A percentile compares a stretch with the other conserved stretches of the same genome.
phyloP scores from a whole-genome alignment of 2,113 vertebrate genomes.

The Tinamus guttatus region DNA sequence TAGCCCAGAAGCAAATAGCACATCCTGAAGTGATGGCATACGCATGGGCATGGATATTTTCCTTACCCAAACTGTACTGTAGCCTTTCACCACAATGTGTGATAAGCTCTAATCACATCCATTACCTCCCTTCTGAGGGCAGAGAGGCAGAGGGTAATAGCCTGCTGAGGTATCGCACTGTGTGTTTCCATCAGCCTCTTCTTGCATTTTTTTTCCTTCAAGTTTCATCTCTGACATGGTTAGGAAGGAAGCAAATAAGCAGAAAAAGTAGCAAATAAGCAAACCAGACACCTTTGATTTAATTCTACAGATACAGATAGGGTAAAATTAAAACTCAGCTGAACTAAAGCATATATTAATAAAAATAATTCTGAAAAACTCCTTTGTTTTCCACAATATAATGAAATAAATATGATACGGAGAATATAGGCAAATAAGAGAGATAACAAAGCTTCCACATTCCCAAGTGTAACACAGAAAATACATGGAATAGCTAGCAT shows the following conservation, averaged over 20 bases:
- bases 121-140: not conserved
- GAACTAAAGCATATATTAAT: not conserved
- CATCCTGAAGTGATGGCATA: not conserved
- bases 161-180: not conserved
- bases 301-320: not conserved
- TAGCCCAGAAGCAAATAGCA: not conserved
- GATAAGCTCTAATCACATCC: not conserved
- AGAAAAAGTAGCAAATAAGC: not conserved
- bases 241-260: not conserved
- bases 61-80: not conserved
- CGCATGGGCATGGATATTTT: not conserved
- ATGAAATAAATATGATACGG: not conserved
- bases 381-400: not conserved
- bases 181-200: not conserved
- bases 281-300: not conserved
- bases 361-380: not conserved
- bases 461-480: not conserved
- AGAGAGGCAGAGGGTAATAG: not conserved
- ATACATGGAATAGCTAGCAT: not conserved
- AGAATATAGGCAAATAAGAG: not conserved
- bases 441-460: not conserved
- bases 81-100: not conserved
- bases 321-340: not conserved
- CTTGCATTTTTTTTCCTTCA: not conserved
- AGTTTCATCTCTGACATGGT: not conserved